phyloP scores from a whole-genome alignment of 2,888 invertebrate species.

The Lasioglossum villosulum region DNA sequence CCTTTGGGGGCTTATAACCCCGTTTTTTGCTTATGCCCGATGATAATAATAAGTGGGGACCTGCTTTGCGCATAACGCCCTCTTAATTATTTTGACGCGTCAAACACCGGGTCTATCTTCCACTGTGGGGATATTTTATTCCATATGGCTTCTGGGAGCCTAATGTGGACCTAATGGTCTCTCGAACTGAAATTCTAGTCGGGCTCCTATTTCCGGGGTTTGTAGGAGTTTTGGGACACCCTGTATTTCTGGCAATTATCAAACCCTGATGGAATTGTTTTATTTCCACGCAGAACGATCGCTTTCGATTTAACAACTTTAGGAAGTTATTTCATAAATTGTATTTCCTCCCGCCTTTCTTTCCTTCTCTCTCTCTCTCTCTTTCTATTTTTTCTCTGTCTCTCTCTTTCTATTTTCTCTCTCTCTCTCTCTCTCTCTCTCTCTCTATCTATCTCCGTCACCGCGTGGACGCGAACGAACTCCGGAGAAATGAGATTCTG shows the following conservation, averaged over 20 bases:
- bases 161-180: too few species aligned
- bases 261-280: not conserved
- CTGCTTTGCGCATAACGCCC: too few species aligned
- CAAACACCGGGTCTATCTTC: too few species aligned
- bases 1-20: too few species aligned
- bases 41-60: too few species aligned
- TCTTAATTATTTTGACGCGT: too few species aligned
- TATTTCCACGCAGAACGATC: not conserved
- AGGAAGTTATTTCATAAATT: not conserved
- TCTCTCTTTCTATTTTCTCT: not conserved
- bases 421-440: not conserved
- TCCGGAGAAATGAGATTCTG: constrained; percentile 42
- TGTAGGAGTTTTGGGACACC: too few species aligned
- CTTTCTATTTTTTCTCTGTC: not conserved
- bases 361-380: not conserved
- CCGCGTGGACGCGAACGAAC: not conserved
- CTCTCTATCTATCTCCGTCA: not conserved
- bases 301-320: constrained; percentile 25
- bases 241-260: constrained; percentile 1
- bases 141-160: too few species aligned
- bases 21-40: too few species aligned
- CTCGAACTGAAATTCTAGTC: too few species aligned
- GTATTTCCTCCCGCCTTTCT: not conserved
- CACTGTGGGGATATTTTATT: too few species aligned
- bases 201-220: too few species aligned